Conservation (phyloP, 2,797 vertebrate species). For the Helarctos malayanus region DNA sequence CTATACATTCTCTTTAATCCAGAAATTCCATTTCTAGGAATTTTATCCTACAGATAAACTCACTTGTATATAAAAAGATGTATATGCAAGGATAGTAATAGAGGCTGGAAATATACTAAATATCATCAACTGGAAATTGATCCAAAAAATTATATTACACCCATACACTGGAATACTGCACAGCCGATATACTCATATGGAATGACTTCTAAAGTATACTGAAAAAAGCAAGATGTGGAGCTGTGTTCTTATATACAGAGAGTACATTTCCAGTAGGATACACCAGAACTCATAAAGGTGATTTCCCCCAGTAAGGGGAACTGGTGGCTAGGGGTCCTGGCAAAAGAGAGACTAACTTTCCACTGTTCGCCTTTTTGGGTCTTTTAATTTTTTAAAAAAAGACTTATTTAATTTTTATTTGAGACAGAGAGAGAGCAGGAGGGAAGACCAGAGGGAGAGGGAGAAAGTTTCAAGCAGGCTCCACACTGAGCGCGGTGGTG, state of each 20-base stretch:
- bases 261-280: neutral
- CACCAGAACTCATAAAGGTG: neutral
- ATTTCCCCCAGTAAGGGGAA: neutral
- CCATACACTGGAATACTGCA: neutral
- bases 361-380: neutral
- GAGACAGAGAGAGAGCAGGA: neutral
- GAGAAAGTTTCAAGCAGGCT: neutral
- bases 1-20: neutral
- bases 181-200: neutral
- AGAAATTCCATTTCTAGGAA: constrained; percentile 4
- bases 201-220: neutral
- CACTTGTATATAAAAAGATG: neutral
- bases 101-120: neutral
- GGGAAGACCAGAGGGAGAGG: neutral
- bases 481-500: neutral
- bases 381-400: neutral
- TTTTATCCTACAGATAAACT: constrained; percentile 10
- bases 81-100: neutral
- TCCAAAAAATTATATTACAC: neutral
- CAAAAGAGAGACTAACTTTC: neutral
- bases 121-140: neutral
- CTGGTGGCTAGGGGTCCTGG: neutral
- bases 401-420: neutral
- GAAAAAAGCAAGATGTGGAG: neutral
- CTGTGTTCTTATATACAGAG: neutral